Base-by-base conservation (phyloP, 2,113 vertebrate genomes). In the Laterallus jamaicensis region DNA sequence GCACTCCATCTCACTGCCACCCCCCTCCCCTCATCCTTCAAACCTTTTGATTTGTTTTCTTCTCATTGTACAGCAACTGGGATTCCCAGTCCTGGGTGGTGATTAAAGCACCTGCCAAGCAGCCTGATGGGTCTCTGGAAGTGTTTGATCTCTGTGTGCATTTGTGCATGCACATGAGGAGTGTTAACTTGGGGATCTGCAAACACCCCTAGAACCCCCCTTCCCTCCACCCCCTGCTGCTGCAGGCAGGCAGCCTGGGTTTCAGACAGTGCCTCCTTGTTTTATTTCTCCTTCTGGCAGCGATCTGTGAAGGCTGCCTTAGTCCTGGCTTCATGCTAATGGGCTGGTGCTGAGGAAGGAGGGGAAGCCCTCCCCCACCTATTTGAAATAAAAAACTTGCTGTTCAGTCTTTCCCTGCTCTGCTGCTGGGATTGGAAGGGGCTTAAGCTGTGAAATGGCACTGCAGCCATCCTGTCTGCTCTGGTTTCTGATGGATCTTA, bases 1-100 rank as follows among this genome's bases (percentile, higher is more conserved):
- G 4, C 40, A n/a, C 54, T 50, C 59, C 17, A 1, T 42, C 20
- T 20, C 0, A 0, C 56, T 73, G 56, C 52, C 4, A 0, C 42
- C 42, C 28, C 25, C 29, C 42, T 32, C 31, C 39, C 39, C 52
- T 55, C 64, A 28, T 20, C 55, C 42, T 52, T 62, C 70, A 68
- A 78, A 82, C 37, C 4, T 52, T 73, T 89, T 35, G 37, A 35
- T 78, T 62, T 66, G 59, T 35, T 75, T 88, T 68, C 60, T 76
- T 86, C 55, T 66, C 12, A 4, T 82, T 75, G 66, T 35, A 35
- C 17, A 39, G 63, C 28, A 67, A 26, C 69, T 28, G 35, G 70
- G 44, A 55, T 63, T 84, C 76, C 63, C 47, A 31, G 37, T 15
- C 42, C 68, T n/a, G 20, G 11, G 31, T 15, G 32, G 24, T 47